Evolutionary conservation across 2,797 vertebrate species (phyloP).

Genomic region (Pantherophis alleghaniensis): DNA sequence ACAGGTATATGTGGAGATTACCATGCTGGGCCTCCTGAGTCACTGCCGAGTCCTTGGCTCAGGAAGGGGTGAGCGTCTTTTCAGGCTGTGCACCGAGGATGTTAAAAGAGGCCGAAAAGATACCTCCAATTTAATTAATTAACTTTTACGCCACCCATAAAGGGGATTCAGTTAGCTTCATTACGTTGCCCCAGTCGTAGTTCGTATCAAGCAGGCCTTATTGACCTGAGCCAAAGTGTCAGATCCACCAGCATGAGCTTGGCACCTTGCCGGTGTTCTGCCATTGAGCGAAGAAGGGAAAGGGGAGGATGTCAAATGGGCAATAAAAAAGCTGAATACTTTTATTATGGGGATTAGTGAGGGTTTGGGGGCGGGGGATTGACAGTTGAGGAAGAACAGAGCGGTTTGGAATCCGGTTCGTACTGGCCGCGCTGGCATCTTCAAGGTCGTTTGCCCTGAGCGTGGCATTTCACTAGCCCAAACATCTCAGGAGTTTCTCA

Average conservation of each 20-base stretch:
- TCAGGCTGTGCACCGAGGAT: neutral
- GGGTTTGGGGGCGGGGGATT: neutral
- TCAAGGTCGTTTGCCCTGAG: neutral
- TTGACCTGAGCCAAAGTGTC: neutral
- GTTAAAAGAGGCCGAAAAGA: neutral
- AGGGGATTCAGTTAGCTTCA: neutral
- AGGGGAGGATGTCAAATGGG: neutral
- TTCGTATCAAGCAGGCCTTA: neutral
- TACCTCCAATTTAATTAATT: neutral
- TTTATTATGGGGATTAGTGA: neutral
- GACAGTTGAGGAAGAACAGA: neutral
- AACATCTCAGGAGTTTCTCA: neutral
- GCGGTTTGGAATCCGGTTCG: neutral
- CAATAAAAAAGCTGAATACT: neutral
- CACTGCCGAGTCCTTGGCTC: neutral
- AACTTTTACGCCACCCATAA: neutral
- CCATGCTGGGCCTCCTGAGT: too few species aligned
- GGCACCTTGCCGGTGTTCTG: neutral
- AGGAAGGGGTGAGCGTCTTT: neutral
- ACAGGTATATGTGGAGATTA: too few species aligned
- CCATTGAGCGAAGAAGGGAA: neutral
- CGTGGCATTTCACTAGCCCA: neutral
- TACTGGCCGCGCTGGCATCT: neutral
- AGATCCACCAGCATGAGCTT: neutral
- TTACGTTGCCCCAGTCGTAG: neutral